These are phyloP conservation scores for Notarius quadriscutis DNA, from an alignment of 2,113 vertebrate species.

Conservation along the genomic window DNA sequence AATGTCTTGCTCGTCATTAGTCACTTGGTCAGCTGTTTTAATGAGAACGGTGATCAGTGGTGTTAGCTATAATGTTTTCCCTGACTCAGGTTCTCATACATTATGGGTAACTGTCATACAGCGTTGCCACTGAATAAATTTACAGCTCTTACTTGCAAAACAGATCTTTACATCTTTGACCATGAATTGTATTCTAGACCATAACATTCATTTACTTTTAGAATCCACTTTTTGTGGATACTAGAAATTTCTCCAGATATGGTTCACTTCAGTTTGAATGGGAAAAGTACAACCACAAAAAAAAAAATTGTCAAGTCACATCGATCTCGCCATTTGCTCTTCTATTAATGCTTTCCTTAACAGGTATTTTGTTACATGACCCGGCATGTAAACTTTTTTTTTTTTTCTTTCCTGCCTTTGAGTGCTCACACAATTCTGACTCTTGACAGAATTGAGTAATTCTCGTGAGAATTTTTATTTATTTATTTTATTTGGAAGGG, in stretches of 20 bases:
- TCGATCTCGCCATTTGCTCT: not conserved
- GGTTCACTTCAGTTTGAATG: slow-evolving; percentile 12
- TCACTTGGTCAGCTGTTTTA: not conserved
- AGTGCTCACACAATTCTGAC: not conserved
- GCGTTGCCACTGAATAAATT: not conserved
- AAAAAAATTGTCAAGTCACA: too few species aligned
- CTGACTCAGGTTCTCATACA: not conserved
- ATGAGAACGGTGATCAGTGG: not conserved
- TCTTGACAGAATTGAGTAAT: not conserved
- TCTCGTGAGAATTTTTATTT: not conserved
- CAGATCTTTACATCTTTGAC: too few species aligned
- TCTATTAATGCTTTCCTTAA: not conserved
- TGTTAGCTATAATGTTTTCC: not conserved
- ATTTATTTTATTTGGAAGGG: too few species aligned
- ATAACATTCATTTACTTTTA: not conserved
- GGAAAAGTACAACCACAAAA: not conserved
- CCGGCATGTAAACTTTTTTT: not conserved
- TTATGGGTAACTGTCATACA: not conserved
- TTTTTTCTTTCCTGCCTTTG: not conserved
- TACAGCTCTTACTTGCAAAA: not conserved
- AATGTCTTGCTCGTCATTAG: slow-evolving; percentile 1
- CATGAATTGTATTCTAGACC: not conserved
- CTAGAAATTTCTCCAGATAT: slow-evolving; percentile 5
- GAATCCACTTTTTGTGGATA: not conserved
- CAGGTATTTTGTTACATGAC: not conserved